A percentile compares a stretch with the other conserved stretches of the same genome.
phyloP scores from a whole-genome alignment of 2,113 vertebrate genomes.

The Motacilla alba region DNA sequence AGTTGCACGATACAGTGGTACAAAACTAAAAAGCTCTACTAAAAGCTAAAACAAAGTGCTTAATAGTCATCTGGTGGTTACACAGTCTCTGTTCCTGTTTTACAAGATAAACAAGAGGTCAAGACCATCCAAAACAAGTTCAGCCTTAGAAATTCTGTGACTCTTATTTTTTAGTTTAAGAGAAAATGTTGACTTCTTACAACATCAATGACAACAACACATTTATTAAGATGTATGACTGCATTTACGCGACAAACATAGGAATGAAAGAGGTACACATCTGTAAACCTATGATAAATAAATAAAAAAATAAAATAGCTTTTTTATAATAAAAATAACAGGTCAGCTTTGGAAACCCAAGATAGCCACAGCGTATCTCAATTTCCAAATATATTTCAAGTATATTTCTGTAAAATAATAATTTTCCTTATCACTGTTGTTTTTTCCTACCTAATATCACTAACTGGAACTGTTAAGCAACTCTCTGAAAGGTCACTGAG shows the following conservation, averaged over 20 bases:
- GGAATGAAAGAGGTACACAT: neutral
- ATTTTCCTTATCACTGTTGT: neutral
- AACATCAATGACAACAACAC: neutral
- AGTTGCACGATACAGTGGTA: neutral
- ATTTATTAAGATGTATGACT: neutral
- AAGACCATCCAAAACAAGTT: neutral
- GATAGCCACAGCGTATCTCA: neutral
- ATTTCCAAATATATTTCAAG: neutral
- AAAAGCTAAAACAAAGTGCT: neutral
- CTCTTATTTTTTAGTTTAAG: neutral
- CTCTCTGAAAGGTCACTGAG: neutral
- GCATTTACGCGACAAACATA: neutral
- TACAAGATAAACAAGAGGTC: neutral
- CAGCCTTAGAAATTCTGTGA: neutral
- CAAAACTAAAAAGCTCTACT: neutral
- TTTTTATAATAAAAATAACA: neutral
- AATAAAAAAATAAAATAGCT: neutral
- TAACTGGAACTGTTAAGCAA: neutral
- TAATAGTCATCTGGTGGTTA: neutral
- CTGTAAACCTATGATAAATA: neutral
- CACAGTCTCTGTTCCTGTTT: neutral
- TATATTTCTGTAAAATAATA: neutral
- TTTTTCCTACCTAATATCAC: neutral
- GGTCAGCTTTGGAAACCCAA: neutral
- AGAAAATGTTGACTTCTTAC: neutral